Conservation (phyloP, 2,797 vertebrate genomes). For the Malacoctenus gilli region DNA sequence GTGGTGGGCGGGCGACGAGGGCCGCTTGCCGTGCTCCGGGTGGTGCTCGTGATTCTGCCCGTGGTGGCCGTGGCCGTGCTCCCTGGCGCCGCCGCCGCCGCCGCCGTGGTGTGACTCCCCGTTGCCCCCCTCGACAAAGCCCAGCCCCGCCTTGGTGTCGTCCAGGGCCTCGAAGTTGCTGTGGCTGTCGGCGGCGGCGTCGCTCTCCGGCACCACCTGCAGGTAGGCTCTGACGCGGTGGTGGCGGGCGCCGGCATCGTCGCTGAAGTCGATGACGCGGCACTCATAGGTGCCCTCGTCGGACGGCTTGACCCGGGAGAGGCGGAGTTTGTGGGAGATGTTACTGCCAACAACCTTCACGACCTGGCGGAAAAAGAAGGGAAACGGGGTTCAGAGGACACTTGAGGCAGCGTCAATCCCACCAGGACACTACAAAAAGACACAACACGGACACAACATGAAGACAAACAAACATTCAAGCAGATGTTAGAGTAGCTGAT, state of each 20-base stretch:
- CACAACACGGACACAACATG: too few relatives aligned
- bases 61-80: slow-evolving; percentile 58
- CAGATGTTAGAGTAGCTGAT: too few relatives aligned
- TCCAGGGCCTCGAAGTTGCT: slow-evolving; percentile 71
- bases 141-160: slow-evolving; percentile 54
- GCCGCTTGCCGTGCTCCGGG: slow-evolving; percentile 58
- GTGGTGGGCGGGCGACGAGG: slow-evolving; percentile 32
- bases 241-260: slow-evolving; percentile 85
- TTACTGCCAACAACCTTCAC: slow-evolving; percentile 94
- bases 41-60: slow-evolving; percentile 58
- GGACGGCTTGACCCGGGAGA: slow-evolving; percentile 87
- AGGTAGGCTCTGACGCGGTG: slow-evolving; percentile 84
- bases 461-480: too few relatives aligned
- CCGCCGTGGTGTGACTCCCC: slow-evolving; percentile 37
- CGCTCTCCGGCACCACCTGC: slow-evolving; percentile 72
- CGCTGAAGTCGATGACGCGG: slow-evolving; percentile 90
- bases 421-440: too few relatives aligned
- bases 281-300: slow-evolving; percentile 92
- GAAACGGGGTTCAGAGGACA: too few relatives aligned
- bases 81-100: slow-evolving; percentile 39
- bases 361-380: too few relatives aligned
- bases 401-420: too few relatives aligned
- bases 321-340: slow-evolving; percentile 94
- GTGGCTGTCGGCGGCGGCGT: slow-evolving; percentile 6
- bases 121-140: slow-evolving; percentile 1